phyloP scores from a whole-genome alignment of 2,888 invertebrate genomes.

The Boloria selene region DNA sequence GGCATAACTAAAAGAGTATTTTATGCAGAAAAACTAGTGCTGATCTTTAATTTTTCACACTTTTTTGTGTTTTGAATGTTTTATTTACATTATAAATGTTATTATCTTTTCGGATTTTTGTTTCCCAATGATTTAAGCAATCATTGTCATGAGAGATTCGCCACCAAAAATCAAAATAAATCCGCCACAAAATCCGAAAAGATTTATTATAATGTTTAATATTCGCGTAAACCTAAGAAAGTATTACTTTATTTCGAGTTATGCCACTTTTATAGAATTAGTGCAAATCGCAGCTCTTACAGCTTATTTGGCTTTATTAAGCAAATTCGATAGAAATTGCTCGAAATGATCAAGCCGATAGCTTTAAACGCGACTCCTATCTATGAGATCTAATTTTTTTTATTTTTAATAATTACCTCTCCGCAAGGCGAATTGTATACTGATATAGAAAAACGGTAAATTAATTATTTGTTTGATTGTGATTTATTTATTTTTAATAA shows the following conservation, averaged over 20 bases:
- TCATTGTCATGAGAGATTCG: no score
- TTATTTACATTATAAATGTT: no score
- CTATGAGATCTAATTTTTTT: conserved; percentile 51
- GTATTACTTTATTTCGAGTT: not conserved
- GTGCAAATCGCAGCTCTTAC: conserved; percentile 1
- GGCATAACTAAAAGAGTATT: not conserved
- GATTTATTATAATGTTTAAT: no score
- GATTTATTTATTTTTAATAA: no score
- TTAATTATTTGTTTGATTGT: not conserved
- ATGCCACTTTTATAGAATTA: not conserved
- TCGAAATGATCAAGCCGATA: conserved; percentile 22
- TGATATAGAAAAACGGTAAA: conserved; percentile 35
- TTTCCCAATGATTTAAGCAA: no score
- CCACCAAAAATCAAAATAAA: no score
- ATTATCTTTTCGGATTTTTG: no score
- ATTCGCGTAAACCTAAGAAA: no score
- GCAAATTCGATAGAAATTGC: conserved; percentile 11
- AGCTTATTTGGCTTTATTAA: not conserved
- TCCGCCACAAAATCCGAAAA: no score
- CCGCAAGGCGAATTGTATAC: conserved; percentile 43
- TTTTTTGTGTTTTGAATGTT: no score
- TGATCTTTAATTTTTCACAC: no score
- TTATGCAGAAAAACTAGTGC: no score
- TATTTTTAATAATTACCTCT: conserved; percentile 31
- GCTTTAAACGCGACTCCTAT: conserved; percentile 48